phyloP scores from a whole-genome alignment of 2,113 vertebrate genomes.

The Albula glossodonta region DNA sequence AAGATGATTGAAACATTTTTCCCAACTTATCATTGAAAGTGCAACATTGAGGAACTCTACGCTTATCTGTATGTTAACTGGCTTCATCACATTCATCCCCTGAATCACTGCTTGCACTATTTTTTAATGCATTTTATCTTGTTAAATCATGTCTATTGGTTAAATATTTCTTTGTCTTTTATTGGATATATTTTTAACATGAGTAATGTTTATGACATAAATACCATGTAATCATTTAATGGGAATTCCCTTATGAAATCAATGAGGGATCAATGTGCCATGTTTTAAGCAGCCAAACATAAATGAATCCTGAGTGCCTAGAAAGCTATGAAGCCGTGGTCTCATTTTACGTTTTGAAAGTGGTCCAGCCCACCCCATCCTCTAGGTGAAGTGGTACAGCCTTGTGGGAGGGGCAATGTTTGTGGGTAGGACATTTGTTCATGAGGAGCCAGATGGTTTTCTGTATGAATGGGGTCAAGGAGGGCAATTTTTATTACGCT shows the following conservation, averaged over 20 bases:
- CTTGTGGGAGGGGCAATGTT: constrained; percentile 17
- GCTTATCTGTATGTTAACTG: too few relatives aligned
- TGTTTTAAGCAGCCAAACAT: neutral
- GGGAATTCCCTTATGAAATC: neutral
- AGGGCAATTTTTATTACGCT: constrained; percentile 26
- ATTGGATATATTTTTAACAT: neutral
- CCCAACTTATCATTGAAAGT: too few relatives aligned
- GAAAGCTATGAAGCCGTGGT: neutral
- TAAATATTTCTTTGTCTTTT: neutral
- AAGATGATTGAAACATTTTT: too few relatives aligned
- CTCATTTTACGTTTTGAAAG: neutral
- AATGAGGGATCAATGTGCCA: too few relatives aligned
- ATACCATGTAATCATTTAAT: neutral
- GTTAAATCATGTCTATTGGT: too few relatives aligned
- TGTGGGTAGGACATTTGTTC: constrained; percentile 39
- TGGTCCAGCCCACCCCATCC: constrained; percentile 10
- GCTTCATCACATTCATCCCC: too few relatives aligned
- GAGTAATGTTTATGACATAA: neutral
- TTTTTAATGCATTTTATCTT: too few relatives aligned
- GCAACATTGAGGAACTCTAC: too few relatives aligned
- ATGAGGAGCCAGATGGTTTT: constrained; percentile 39
- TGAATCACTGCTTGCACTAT: too few relatives aligned
- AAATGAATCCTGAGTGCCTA: neutral
- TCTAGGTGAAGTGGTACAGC: constrained; percentile 30
- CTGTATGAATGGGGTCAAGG: constrained; percentile 36